Evolutionary conservation across 2,888 invertebrate genomes (phyloP).

Genomic region (Pyrochroa serraticornis): DNA sequence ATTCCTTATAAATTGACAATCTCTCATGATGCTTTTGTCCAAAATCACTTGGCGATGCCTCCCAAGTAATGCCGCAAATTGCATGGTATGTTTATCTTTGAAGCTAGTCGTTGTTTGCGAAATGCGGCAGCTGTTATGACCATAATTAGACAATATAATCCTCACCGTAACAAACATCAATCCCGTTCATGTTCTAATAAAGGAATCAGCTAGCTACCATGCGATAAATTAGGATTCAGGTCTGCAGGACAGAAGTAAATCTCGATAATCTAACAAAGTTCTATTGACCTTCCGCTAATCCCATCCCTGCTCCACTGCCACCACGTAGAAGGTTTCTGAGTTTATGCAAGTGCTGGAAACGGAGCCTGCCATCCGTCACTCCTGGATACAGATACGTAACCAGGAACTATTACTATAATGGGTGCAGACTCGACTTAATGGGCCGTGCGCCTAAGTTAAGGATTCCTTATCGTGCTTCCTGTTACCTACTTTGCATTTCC

Average conservation of each 20-base stretch:
- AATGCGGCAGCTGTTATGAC: constrained; percentile 15
- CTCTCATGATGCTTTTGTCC: too few relatives aligned
- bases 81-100: constrained; percentile 10
- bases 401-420: constrained; percentile 22
- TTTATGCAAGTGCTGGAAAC: constrained; percentile 28
- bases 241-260: constrained; percentile 47
- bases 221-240: constrained; percentile 48
- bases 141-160: constrained; percentile 29
- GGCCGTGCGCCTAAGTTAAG: constrained; percentile 2
- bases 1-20: too few relatives aligned
- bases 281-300: constrained; percentile 50
- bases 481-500: too few relatives aligned
- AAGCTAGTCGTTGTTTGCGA: constrained; percentile 9
- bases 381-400: constrained; percentile 16
- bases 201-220: constrained; percentile 25
- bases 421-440: constrained; percentile 9
- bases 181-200: constrained; percentile 22
- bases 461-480: too few relatives aligned
- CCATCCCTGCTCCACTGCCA: constrained; percentile 39
- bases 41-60: too few relatives aligned
- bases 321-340: constrained; percentile 40
- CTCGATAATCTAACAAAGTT: constrained; percentile 51
- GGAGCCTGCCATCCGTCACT: constrained; percentile 19
- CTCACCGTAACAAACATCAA: constrained; percentile 24
- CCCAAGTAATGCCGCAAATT: too few relatives aligned